Conservation (phyloP, 2,888 invertebrate species). For the Mellilla xanthometata region DNA sequence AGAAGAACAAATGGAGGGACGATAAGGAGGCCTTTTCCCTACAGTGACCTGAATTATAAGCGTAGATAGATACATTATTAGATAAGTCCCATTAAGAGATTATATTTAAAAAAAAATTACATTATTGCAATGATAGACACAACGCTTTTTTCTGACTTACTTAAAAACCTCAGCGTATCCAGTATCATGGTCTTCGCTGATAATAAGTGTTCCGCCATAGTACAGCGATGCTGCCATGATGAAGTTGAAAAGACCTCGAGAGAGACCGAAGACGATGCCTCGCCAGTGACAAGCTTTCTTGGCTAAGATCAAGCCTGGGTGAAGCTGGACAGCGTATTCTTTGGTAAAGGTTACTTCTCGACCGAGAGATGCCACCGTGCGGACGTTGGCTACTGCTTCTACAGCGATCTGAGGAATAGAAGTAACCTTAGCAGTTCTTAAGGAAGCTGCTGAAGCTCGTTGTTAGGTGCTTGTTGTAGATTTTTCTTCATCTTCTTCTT, state of each 20-base stretch:
- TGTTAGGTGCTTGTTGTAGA: too few relatives aligned
- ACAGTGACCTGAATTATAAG: too few relatives aligned
- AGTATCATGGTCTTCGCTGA: conserved; percentile 71
- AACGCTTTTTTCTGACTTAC: conserved; percentile 79
- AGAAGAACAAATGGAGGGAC: too few relatives aligned
- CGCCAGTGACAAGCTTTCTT: conserved; percentile 85
- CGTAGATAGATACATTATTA: too few relatives aligned
- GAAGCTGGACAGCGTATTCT: conserved; percentile 83
- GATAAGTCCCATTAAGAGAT: too few relatives aligned
- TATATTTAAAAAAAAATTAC: too few relatives aligned
- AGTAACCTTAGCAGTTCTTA: too few relatives aligned
- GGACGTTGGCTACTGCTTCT: conserved; percentile 89
- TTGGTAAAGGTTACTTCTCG: conserved; percentile 86
- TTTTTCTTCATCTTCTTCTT: too few relatives aligned
- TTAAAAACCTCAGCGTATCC: conserved; percentile 85
- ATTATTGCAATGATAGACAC: too few relatives aligned
- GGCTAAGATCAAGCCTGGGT: conserved; percentile 82
- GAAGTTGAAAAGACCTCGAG: conserved; percentile 87
- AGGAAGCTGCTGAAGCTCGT: too few relatives aligned
- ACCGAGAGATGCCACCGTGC: conserved; percentile 89
- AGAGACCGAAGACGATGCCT: conserved; percentile 87
- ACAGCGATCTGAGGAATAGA: conserved; percentile 83
- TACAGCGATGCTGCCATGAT: conserved; percentile 87
- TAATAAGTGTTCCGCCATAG: conserved; percentile 87
- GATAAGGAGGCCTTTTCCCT: too few relatives aligned